These are phyloP conservation scores for Labeo catla DNA, from an alignment of 2,113 vertebrate genomes.

Conservation along the genomic window DNA sequence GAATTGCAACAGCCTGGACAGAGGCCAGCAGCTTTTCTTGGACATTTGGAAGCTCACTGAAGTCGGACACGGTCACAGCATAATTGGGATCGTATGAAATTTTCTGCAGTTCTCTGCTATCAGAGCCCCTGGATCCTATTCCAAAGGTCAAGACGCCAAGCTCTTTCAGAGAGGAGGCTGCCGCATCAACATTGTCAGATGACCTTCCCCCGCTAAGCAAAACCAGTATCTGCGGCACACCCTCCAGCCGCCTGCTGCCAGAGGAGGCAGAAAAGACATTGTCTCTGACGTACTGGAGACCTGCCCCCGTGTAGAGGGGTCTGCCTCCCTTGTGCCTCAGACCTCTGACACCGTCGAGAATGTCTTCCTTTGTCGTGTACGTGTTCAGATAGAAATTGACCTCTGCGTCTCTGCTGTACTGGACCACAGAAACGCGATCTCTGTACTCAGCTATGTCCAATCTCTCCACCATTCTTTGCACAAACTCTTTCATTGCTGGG, in stretches of 20 bases:
- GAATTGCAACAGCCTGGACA: not conserved
- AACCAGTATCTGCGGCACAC: conserved; percentile 59
- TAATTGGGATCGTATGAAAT: conserved; percentile 58
- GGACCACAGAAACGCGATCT: conserved; percentile 63
- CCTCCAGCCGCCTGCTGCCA: conserved; percentile 56
- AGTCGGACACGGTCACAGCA: conserved; percentile 56
- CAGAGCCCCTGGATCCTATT: conserved; percentile 68
- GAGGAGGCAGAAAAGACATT: conserved; percentile 52
- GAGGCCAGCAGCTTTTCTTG: conserved; percentile 46
- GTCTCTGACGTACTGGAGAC: conserved; percentile 62
- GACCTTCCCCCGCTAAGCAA: conserved; percentile 70
- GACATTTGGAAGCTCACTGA: conserved; percentile 57
- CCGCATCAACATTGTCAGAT: conserved; percentile 64
- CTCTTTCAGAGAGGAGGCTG: conserved; percentile 55
- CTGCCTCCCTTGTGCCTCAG: conserved; percentile 67
- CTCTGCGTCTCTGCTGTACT: conserved; percentile 61
- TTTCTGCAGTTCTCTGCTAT: conserved; percentile 57
- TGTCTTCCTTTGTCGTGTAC: conserved; percentile 54
- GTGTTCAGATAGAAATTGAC: conserved; percentile 65
- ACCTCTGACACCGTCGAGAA: conserved; percentile 52
- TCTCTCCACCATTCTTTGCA: conserved; percentile 59
- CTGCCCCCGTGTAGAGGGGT: conserved; percentile 65
- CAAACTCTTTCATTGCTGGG: conserved; percentile 80
- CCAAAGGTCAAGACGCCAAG: conserved; percentile 73
- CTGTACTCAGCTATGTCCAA: conserved; percentile 51